Base-by-base conservation (phyloP, 1,140 invertebrate species). In the Mercenaria mercenaria region DNA sequence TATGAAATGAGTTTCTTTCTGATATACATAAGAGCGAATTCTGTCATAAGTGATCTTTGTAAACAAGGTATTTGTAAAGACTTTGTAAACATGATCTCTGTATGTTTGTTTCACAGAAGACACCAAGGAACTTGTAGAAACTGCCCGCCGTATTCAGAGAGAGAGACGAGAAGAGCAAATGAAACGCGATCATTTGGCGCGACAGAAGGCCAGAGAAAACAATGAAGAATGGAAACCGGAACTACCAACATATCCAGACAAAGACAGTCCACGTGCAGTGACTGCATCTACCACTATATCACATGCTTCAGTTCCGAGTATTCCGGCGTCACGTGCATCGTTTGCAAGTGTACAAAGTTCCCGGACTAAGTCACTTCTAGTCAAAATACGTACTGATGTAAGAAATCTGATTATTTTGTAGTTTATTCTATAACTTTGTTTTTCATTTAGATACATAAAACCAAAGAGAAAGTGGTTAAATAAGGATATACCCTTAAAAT, bases 361-460 rank as follows among this genome's bases (percentile, higher is more conserved):
- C 26, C 43, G 88, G 26, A 89, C 88, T 23, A 89, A 89, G 41
- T 81, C 88, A 59, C 69, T 89, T 43, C 69, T 89, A 50, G 88
- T 89, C 80, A 89, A 89, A 83, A 84, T 89, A 39, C 72, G 88
- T 50, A 72, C 88, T 41, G 88, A 89, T 74, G 88, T 89, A 77
- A 74, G 88, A 11, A 69, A 67, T 11, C 6, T 67, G 3, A n/a
- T n/a, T n/a, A n/a, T n/a, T n/a, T n/a, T 50, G 47, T 50, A 50
- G 20, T 20, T 50, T 11, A 11, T 50, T 11, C 47, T n/a, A n/a
- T n/a, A n/a, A n/a, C n/a, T n/a, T n/a, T n/a, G n/a, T n/a, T n/a
- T n/a, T n/a, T n/a, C n/a, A n/a, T n/a, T n/a, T n/a, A n/a, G n/a
- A n/a, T n/a, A n/a, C n/a, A n/a, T n/a, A n/a, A n/a, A n/a, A n/a